Percentiles rank a stretch among this genome's conserved stretches.
These are phyloP conservation scores for Proterorhinus semilunaris DNA, from an alignment of 2,113 vertebrate genomes.

Conservation along the genomic window DNA sequence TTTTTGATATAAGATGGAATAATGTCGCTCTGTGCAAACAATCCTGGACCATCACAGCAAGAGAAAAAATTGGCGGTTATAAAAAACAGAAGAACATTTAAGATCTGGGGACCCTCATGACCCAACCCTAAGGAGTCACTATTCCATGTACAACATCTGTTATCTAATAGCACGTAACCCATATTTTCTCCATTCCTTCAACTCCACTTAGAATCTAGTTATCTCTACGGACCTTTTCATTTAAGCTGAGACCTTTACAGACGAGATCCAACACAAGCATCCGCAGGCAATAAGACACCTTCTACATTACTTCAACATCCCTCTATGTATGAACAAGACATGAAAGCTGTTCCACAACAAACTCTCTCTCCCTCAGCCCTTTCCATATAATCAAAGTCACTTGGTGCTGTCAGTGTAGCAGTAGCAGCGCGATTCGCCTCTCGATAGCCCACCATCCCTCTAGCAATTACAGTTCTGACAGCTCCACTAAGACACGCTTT, in stretches of 20 bases:
- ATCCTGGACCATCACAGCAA: too few species aligned
- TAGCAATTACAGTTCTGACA: slow-evolving; percentile 79
- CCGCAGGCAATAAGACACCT: slow-evolving; percentile 1
- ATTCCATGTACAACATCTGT: too few species aligned
- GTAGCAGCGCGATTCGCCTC: slow-evolving; percentile 66
- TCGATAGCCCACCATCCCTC: slow-evolving; percentile 75
- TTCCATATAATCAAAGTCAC: slow-evolving; percentile 76
- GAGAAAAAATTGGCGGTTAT: too few species aligned
- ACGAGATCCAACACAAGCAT: not conserved
- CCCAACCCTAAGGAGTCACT: too few species aligned
- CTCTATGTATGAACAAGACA: slow-evolving; percentile 63
- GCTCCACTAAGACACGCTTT: slow-evolving; percentile 70
- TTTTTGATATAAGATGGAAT: slow-evolving; percentile 23
- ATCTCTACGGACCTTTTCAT: not conserved
- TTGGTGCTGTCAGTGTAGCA: slow-evolving; percentile 55
- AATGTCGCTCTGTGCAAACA: too few species aligned
- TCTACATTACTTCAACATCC: slow-evolving; percentile 65
- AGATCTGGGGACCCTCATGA: too few species aligned
- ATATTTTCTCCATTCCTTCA: not conserved
- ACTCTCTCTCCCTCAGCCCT: slow-evolving; percentile 57
- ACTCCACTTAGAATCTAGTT: not conserved
- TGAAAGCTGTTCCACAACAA: slow-evolving; percentile 60
- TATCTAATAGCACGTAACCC: too few species aligned
- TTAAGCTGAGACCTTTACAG: too few species aligned
- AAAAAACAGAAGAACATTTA: too few species aligned